Percentiles rank a stretch among this genome's conserved stretches.
These are phyloP conservation scores for Melanostoma scalare DNA, from an alignment of 2,888 invertebrate species.

Conservation along the genomic window DNA sequence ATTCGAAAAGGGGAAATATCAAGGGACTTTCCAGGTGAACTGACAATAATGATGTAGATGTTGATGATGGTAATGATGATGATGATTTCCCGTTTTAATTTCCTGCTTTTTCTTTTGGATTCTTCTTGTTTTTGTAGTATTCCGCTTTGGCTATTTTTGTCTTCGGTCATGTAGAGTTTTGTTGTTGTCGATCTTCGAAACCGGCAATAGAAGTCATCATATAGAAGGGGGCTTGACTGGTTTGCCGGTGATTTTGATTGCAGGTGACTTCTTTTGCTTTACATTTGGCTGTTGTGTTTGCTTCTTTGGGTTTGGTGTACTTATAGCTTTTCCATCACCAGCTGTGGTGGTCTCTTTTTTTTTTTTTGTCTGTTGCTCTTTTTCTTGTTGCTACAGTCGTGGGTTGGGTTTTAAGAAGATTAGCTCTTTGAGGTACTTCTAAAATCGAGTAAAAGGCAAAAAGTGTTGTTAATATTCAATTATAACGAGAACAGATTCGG, in stretches of 20 bases:
- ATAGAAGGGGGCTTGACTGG: conserved; percentile 42
- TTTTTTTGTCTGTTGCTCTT: not conserved
- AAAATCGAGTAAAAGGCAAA: conserved; percentile 35
- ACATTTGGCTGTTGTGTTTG: conserved; percentile 19
- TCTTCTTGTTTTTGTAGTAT: conserved; percentile 61
- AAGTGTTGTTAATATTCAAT: not conserved
- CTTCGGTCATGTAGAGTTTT: conserved; percentile 54
- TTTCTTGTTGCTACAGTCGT: not conserved
- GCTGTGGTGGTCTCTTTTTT: conserved; percentile 31
- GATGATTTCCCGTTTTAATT: conserved; percentile 65
- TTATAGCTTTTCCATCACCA: conserved; percentile 57
- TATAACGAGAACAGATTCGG: no score
- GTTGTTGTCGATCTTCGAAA: conserved; percentile 13
- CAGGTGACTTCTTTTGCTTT: conserved; percentile 58
- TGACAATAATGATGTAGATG: conserved; percentile 12
- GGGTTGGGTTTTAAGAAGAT: conserved; percentile 6
- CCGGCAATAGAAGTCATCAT: conserved; percentile 39
- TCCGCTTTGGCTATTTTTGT: conserved; percentile 60
- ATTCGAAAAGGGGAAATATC: conserved; percentile 4
- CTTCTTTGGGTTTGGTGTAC: conserved; percentile 34
- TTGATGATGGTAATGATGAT: conserved; percentile 41
- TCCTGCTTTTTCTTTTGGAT: conserved; percentile 42
- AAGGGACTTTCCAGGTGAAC: conserved; percentile 65
- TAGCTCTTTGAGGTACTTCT: not conserved
- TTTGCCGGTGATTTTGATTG: conserved; percentile 61